These are phyloP conservation scores for Alaudala cheleensis DNA, from an alignment of 2,113 vertebrate species.

Conservation along the genomic window DNA sequence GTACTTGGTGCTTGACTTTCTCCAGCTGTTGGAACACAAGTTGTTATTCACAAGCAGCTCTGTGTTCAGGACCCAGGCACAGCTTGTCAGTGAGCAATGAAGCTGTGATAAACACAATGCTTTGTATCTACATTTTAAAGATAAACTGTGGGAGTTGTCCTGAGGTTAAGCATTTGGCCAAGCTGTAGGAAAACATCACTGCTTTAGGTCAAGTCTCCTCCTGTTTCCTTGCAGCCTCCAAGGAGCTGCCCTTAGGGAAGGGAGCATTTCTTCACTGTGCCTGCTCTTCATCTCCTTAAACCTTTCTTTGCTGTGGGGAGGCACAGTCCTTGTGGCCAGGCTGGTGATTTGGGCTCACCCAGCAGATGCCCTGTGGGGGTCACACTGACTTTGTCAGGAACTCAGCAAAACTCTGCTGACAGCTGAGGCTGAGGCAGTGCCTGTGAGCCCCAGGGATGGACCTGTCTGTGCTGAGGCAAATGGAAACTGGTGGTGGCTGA, in stretches of 20 bases:
- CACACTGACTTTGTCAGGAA: background rate
- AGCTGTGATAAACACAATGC: background rate
- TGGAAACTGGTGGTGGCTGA: background rate
- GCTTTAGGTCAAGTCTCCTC: background rate
- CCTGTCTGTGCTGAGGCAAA: background rate
- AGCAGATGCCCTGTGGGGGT: background rate
- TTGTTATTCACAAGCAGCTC: background rate
- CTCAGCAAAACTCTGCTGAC: background rate
- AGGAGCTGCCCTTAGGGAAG: background rate
- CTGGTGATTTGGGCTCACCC: background rate
- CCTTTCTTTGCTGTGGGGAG: background rate
- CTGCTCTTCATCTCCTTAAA: background rate
- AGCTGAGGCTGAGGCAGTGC: accelerated
- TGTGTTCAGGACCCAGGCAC: background rate
- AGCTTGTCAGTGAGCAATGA: background rate
- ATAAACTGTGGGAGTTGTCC: background rate
- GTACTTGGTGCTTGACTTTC: background rate
- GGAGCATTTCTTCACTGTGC: background rate
- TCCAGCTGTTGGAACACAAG: background rate
- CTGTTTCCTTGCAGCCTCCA: background rate
- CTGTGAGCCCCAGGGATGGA: background rate
- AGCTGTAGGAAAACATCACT: background rate
- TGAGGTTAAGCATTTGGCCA: background rate
- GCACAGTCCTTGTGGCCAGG: background rate
- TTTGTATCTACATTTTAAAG: background rate